Percentiles rank a stretch among this genome's conserved stretches.
Evolutionary conservation across 1,140 invertebrate genomes (phyloP).

Genomic region (Metaphire vulgaris): DNA sequence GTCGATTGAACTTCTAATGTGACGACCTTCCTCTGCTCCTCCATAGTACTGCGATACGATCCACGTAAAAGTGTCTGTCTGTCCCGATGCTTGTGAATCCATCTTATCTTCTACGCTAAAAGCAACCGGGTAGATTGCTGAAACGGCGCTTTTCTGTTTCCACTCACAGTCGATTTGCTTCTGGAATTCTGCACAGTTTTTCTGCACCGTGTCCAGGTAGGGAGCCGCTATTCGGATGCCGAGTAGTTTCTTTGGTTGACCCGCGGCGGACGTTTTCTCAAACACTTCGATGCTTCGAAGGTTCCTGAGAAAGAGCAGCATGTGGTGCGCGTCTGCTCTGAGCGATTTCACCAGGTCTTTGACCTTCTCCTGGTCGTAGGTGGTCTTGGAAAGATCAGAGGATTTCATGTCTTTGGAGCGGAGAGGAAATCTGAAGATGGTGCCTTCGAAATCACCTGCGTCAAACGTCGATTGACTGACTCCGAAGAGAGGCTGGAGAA

Average conservation of each 20-base stretch:
- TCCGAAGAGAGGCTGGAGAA: conserved; percentile 8
- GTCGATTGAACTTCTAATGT: background rate
- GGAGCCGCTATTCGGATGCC: background rate
- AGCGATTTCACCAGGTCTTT: conserved; percentile 10
- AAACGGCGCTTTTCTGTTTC: background rate
- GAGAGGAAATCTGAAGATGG: conserved; percentile 23
- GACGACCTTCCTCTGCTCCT: conserved; percentile 7
- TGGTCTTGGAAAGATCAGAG: conserved; percentile 10
- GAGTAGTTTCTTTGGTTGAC: conserved; percentile 1
- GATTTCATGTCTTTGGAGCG: conserved; percentile 13
- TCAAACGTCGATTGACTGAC: conserved; percentile 1
- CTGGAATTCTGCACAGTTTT: background rate
- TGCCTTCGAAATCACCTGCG: conserved; percentile 3
- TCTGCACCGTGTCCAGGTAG: background rate
- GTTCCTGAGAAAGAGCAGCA: conserved; percentile 16
- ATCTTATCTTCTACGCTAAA: background rate
- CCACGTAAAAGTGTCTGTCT: background rate
- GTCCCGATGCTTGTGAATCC: too few relatives aligned
- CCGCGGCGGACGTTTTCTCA: background rate
- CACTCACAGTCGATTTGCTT: background rate
- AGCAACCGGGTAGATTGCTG: conserved; percentile 8
- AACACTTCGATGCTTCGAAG: conserved; percentile 8
- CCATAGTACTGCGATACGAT: conserved; percentile 18
- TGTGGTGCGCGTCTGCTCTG: background rate
- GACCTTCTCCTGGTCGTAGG: conserved; percentile 4